Percentiles rank a stretch among this genome's conserved stretches.
These are phyloP conservation scores for Drosophila rufa DNA, from an alignment of 1,140 invertebrate genomes.

Conservation along the genomic window DNA sequence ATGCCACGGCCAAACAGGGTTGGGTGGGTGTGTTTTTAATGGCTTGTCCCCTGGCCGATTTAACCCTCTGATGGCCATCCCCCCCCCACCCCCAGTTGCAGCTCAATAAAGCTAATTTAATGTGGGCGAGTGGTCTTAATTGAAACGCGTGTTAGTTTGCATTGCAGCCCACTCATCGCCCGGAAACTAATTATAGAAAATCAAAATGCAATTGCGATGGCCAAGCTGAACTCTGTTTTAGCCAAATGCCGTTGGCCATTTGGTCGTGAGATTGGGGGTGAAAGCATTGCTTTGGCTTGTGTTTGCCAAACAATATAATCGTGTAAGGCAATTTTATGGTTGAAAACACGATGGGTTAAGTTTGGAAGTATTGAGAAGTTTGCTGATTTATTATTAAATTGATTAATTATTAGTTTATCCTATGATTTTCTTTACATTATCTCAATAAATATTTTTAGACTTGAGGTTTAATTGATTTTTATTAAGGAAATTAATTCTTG, in stretches of 20 bases:
- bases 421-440: too few species aligned
- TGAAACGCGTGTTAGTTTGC: slow-evolving; percentile 58
- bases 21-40: slow-evolving; percentile 47
- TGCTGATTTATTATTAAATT: not conserved
- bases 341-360: not conserved
- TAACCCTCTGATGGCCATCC: slow-evolving; percentile 1
- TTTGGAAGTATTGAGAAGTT: not conserved
- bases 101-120: slow-evolving; percentile 62
- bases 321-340: slow-evolving; percentile 13
- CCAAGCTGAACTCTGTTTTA: slow-evolving; percentile 18
- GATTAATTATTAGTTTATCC: too few species aligned
- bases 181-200: slow-evolving; percentile 45
- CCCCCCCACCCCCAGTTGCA: not conserved
- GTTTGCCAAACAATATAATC: slow-evolving; percentile 23
- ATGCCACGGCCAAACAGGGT: slow-evolving; percentile 33
- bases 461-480: too few species aligned
- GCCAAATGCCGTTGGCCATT: slow-evolving; percentile 26
- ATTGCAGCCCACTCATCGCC: slow-evolving; percentile 30
- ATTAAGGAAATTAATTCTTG: too few species aligned
- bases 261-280: slow-evolving; percentile 3
- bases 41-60: slow-evolving; percentile 33
- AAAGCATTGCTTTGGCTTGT: slow-evolving; percentile 5
- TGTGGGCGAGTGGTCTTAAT: slow-evolving; percentile 55
- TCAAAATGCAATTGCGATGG: slow-evolving; percentile 56
- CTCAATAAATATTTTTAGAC: too few species aligned